Evolutionary conservation across 2,797 vertebrate species (phyloP).

Genomic region (Pseudomugil gertrudae): DNA sequence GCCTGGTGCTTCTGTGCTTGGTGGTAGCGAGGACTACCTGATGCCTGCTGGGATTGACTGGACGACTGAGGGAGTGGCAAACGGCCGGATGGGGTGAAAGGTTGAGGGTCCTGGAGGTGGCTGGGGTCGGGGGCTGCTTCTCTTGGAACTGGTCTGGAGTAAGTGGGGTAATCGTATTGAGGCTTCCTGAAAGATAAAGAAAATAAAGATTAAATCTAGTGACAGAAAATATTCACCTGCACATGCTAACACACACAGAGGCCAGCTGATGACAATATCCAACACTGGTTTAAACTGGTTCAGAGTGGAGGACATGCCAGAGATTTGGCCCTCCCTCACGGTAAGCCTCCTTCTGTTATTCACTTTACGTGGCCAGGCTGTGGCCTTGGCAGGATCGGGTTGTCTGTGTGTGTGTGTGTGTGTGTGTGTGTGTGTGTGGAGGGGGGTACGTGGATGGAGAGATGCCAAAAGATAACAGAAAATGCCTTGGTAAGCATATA

Average conservation of each 20-base stretch:
- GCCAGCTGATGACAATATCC: conserved; percentile 10
- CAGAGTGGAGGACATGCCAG: conserved; percentile 34
- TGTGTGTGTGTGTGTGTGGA: no score
- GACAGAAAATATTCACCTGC: background rate
- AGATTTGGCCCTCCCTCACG: conserved; percentile 37
- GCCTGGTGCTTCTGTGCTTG: conserved; percentile 75
- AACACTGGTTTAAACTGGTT: conserved; percentile 58
- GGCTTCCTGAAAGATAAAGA: conserved; percentile 81
- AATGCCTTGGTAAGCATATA: conserved; percentile 74
- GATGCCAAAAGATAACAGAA: conserved; percentile 76
- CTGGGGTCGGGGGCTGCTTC: conserved; percentile 78
- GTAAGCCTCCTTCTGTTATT: conserved; percentile 60
- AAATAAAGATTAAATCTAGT: background rate
- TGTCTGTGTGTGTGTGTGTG: no score
- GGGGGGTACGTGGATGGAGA: conserved; percentile 55
- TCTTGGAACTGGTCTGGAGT: conserved; percentile 75
- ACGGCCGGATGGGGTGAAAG: background rate
- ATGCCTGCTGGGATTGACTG: conserved; percentile 51
- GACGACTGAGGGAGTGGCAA: conserved; percentile 5
- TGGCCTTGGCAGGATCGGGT: conserved; percentile 68
- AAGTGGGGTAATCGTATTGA: conserved; percentile 83
- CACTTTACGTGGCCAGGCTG: conserved; percentile 54
- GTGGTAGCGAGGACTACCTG: conserved; percentile 69
- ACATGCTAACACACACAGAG: background rate
- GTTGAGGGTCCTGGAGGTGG: conserved; percentile 27